Percentiles rank a stretch among this genome's conserved stretches.
Evolutionary conservation across 2,888 invertebrate genomes (phyloP).

Genomic region (Drepanosiphum platanoidis): DNA sequence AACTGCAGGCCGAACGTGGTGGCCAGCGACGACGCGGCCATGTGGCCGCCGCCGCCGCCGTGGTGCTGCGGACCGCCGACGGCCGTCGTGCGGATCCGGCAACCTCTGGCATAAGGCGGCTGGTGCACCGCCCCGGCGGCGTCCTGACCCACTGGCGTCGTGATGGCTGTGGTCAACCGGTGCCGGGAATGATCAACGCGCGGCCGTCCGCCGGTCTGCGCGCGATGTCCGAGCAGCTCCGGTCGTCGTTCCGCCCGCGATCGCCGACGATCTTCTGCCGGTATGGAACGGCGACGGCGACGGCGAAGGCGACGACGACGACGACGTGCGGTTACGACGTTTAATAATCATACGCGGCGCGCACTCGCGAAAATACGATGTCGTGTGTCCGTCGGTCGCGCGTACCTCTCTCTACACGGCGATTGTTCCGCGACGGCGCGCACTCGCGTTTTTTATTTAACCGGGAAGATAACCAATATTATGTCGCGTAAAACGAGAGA

Average conservation of each 20-base stretch:
- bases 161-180: slow-evolving; percentile 64
- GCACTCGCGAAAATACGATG: neutral
- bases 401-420: no score
- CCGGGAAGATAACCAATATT: no score
- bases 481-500: neutral
- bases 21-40: slow-evolving; percentile 64
- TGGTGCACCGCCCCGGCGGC: slow-evolving; percentile 63
- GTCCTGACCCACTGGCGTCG: slow-evolving; percentile 65
- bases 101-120: slow-evolving; percentile 61
- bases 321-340: slow-evolving; percentile 3
- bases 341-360: slow-evolving; percentile 5
- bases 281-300: neutral
- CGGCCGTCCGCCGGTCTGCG: slow-evolving; percentile 37
- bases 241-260: neutral
- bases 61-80: slow-evolving; percentile 61
- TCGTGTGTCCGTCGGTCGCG: no score
- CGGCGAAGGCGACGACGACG: neutral
- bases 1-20: slow-evolving; percentile 76
- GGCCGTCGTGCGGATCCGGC: slow-evolving; percentile 59
- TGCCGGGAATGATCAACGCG: slow-evolving; percentile 51
- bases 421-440: neutral
- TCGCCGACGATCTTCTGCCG: neutral
- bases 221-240: slow-evolving; percentile 15
- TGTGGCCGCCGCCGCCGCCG: slow-evolving; percentile 66
- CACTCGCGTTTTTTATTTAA: neutral